Conservation (phyloP, 2,888 invertebrate genomes). For the Andrena flavipes region DNA sequence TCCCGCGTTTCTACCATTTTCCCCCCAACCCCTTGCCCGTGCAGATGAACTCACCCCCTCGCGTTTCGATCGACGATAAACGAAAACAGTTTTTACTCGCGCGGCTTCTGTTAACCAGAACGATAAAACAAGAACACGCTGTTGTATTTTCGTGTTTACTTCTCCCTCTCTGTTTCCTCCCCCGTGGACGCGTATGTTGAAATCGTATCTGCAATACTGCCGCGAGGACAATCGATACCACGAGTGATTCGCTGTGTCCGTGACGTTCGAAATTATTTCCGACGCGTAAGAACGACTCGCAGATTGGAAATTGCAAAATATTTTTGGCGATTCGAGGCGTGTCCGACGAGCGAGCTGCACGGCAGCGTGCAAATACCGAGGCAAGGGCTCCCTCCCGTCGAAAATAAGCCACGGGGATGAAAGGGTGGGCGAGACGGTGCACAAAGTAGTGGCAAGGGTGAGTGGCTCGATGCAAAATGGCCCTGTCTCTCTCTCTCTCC, state of each 20-base stretch:
- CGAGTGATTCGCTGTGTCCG: background rate
- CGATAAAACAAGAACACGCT: background rate
- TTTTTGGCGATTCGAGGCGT: background rate
- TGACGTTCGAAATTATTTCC: background rate
- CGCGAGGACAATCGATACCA: constrained; percentile 27
- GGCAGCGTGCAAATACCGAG: constrained; percentile 49
- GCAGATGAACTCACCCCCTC: background rate
- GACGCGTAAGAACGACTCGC: background rate
- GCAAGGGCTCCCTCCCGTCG: constrained; percentile 32
- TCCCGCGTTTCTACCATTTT: background rate
- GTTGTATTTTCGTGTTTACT: constrained; percentile 1
- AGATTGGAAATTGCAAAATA: background rate
- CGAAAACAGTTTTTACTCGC: background rate
- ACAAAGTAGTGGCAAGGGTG: constrained; percentile 66
- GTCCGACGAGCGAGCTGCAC: constrained; percentile 23
- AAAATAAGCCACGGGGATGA: constrained; percentile 71
- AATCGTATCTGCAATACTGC: background rate
- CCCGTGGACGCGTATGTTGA: background rate
- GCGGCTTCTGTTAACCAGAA: background rate
- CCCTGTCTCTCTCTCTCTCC: constrained; percentile 48
- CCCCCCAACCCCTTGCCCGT: background rate
- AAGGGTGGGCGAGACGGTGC: constrained; percentile 56
- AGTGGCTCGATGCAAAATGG: constrained; percentile 70
- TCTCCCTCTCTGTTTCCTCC: background rate
- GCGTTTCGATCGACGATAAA: background rate